Evolutionary conservation across 2,113 vertebrate genomes (phyloP).

Genomic region (Oriolus oriolus): DNA sequence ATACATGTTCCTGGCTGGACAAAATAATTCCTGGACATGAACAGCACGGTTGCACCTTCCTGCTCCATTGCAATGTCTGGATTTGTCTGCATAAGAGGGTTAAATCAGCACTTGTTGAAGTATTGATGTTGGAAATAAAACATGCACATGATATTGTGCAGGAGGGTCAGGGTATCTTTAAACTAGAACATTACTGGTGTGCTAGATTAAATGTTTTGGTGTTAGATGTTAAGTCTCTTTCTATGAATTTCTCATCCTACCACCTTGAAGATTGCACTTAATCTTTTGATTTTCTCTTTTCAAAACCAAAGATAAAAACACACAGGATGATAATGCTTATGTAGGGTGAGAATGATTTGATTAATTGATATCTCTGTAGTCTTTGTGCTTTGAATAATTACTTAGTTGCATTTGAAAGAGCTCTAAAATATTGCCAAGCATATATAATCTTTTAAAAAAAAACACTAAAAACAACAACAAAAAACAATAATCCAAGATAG

Average conservation of each 20-base stretch:
- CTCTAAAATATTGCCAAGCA: neutral
- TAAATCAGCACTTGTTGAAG: neutral
- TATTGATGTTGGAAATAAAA: neutral
- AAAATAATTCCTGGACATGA: neutral
- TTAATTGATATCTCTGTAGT: neutral
- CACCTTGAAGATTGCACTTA: neutral
- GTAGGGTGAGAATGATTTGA: neutral
- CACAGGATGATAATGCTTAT: neutral
- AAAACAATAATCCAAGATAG: neutral
- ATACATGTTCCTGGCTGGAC: neutral
- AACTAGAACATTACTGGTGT: neutral
- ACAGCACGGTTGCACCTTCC: neutral
- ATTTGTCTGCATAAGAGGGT: neutral
- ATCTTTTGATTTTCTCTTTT: neutral
- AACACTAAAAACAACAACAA: too few relatives aligned
- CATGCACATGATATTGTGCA: rapidly evolving
- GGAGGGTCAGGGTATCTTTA: rapidly evolving
- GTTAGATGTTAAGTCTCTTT: neutral
- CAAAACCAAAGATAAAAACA: neutral
- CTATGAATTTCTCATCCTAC: neutral
- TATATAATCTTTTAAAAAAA: neutral
- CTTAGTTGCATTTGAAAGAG: neutral
- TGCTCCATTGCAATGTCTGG: neutral
- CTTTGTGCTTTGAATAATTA: neutral
- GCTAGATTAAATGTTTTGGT: neutral